phyloP scores from a whole-genome alignment of 2,797 vertebrate species.

The Holocentrus rufus region DNA sequence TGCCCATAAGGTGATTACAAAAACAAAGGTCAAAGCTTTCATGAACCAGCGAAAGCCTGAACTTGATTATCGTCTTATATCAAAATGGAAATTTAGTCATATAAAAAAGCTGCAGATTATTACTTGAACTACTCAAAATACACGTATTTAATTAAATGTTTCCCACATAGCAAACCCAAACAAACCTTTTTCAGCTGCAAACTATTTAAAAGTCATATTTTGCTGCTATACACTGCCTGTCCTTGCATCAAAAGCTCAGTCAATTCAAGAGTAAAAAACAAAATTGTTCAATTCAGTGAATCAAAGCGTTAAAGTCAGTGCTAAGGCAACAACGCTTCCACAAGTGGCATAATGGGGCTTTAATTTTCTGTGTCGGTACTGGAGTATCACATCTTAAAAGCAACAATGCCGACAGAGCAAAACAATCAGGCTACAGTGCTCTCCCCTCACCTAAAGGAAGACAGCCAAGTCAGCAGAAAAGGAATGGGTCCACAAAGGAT shows the following conservation, averaged over 20 bases:
- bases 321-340: neutral
- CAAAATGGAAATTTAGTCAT: too few species aligned
- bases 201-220: too few species aligned
- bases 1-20: too few species aligned
- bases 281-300: constrained; percentile 27
- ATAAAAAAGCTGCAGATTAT: too few species aligned
- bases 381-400: constrained; percentile 20
- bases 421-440: constrained; percentile 9
- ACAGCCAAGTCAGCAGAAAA: neutral
- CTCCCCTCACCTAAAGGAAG: constrained; percentile 1
- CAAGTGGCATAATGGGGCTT: constrained; percentile 23
- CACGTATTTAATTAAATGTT: neutral
- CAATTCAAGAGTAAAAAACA: neutral
- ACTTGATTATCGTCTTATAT: too few species aligned
- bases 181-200: too few species aligned
- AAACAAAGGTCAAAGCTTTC: too few species aligned
- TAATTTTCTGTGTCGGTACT: constrained; percentile 44
- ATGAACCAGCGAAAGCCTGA: too few species aligned
- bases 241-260: neutral
- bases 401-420: constrained; percentile 1
- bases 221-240: too few species aligned
- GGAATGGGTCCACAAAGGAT: constrained; percentile 11
- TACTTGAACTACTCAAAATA: neutral
- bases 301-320: neutral
- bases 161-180: neutral